Evolutionary conservation across 1,140 invertebrate genomes (phyloP).

Genomic region (Hylyphantes graminicola): DNA sequence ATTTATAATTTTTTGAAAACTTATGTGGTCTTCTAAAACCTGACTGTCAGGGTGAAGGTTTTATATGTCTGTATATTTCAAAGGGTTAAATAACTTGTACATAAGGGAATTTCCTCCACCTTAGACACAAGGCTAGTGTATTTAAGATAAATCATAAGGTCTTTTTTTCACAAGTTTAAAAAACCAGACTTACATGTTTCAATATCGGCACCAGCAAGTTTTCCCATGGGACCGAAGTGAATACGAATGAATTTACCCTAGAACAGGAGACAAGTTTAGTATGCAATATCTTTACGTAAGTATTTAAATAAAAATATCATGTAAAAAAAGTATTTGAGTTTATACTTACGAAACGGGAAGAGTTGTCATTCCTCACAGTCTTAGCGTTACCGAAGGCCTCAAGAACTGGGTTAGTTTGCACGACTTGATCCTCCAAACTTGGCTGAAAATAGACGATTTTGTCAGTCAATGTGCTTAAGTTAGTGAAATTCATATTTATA

Average conservation of each 20-base stretch:
- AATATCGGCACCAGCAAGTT: constrained; percentile 99
- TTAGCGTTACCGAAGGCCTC: constrained; percentile 90
- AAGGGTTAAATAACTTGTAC: too few relatives aligned
- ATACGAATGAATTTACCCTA: constrained; percentile 99
- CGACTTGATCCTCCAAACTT: constrained; percentile 80
- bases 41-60: too few relatives aligned
- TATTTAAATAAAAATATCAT: not conserved
- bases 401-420: constrained; percentile 96
- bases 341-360: constrained; percentile 66
- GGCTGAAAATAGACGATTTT: constrained; percentile 37
- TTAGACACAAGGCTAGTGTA: too few relatives aligned
- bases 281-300: not conserved
- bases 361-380: constrained; percentile 85
- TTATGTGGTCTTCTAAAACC: too few relatives aligned
- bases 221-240: constrained; percentile 98
- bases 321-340: not conserved
- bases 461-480: not conserved
- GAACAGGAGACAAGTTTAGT: constrained; percentile 17
- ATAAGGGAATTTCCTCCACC: too few relatives aligned
- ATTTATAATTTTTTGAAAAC: too few relatives aligned
- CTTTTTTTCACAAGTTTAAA: not conserved
- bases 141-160: too few relatives aligned
- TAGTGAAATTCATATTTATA: too few relatives aligned
- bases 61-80: too few relatives aligned
- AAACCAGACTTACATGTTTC: constrained; percentile 92